Evolutionary conservation across 37 sponge, comb jelly and placozoan species (phyloP).

Genomic region (Eunapius fragilis): DNA sequence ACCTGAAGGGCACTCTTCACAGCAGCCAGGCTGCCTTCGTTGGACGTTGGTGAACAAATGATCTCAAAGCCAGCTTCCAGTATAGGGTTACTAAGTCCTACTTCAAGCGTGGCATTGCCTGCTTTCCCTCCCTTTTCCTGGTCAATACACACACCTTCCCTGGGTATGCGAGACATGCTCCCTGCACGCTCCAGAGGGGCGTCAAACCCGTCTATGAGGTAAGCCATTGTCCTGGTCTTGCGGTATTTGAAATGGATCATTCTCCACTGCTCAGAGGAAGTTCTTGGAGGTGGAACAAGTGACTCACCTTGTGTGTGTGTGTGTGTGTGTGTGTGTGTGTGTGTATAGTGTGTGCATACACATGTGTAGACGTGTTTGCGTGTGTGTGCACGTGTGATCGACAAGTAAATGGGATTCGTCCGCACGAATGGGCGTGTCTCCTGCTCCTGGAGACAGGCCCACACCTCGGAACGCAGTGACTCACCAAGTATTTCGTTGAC

Average conservation of each 20-base stretch:
- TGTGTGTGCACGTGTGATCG: slow-evolving; percentile 4
- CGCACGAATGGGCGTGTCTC: neutral
- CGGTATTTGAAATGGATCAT: slow-evolving; percentile 81
- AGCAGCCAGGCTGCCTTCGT: slow-evolving; percentile 17
- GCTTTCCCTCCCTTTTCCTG: slow-evolving; percentile 8
- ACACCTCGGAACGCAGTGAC: neutral
- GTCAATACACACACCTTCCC: slow-evolving; percentile 29
- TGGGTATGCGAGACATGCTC: slow-evolving; percentile 52
- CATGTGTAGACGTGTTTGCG: neutral
- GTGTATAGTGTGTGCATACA: neutral
- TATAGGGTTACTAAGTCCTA: slow-evolving; percentile 75
- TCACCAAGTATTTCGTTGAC: slow-evolving; percentile 82
- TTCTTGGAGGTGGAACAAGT: slow-evolving; percentile 54
- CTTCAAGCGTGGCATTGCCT: slow-evolving; percentile 63
- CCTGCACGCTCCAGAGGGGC: slow-evolving; percentile 16
- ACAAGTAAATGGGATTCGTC: neutral
- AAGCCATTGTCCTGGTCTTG: slow-evolving; percentile 50
- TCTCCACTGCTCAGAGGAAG: slow-evolving; percentile 66
- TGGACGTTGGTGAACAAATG: slow-evolving; percentile 63
- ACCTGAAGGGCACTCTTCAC: slow-evolving; percentile 59
- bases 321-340: neutral
- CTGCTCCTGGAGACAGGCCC: no score
- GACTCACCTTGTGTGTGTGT: slow-evolving; percentile 48
- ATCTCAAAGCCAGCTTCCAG: slow-evolving; percentile 83
- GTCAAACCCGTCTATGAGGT: slow-evolving; percentile 59